Evolutionary conservation across 2,797 vertebrate genomes (phyloP).

Genomic region (Fundulus diaphanus): DNA sequence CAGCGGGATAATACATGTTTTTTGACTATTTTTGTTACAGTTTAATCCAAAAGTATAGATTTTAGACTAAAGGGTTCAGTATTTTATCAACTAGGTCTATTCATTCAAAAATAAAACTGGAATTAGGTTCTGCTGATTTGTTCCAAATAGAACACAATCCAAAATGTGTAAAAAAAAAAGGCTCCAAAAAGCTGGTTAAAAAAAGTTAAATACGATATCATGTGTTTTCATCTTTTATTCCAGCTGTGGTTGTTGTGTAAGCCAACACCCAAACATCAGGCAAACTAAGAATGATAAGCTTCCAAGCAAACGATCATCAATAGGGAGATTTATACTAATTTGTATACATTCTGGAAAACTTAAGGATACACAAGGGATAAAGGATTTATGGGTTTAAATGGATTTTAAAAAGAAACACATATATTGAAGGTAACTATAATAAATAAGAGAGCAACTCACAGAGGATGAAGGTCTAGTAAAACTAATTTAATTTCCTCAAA

Average conservation of each 20-base stretch:
- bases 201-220: neutral
- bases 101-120: constrained; percentile 27
- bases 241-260: constrained; percentile 4
- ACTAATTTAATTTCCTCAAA: neutral
- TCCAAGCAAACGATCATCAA: neutral
- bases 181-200: constrained; percentile 47
- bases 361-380: neutral
- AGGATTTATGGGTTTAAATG: neutral
- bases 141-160: constrained; percentile 9
- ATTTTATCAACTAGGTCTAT: constrained; percentile 13
- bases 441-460: neutral
- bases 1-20: constrained; percentile 5
- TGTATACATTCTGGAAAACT: neutral
- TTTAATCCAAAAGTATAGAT: constrained; percentile 28
- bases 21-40: neutral
- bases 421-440: no score
- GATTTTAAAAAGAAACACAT: neutral
- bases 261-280: neutral
- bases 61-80: constrained; percentile 18
- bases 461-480: neutral
- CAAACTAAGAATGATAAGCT: neutral
- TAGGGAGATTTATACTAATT: neutral
- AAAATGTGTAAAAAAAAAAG: no score
- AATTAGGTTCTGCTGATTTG: constrained; percentile 17
- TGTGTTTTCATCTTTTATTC: neutral